Evolutionary conservation across 2,113 vertebrate species (phyloP).

Genomic region (Anthoscopus minutus): DNA sequence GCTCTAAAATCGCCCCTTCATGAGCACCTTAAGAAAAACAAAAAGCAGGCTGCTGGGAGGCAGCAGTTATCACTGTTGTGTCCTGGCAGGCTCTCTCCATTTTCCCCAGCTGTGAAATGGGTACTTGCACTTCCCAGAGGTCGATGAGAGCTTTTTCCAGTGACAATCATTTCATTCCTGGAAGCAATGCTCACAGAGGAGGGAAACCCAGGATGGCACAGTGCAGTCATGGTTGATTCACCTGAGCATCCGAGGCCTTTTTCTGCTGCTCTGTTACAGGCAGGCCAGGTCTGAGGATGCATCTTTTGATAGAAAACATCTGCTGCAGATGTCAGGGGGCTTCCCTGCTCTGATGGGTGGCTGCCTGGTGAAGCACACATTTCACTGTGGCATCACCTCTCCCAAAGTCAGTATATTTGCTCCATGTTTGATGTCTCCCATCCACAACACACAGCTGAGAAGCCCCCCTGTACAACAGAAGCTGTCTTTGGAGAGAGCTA

Average conservation of each 20-base stretch:
- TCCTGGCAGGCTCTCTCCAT: not conserved
- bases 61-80: not conserved
- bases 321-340: not conserved
- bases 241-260: not conserved
- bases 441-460: not conserved
- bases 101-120: not conserved
- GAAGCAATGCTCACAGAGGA: not conserved
- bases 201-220: not conserved
- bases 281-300: not conserved
- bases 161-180: not conserved
- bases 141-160: not conserved
- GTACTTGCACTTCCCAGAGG: not conserved
- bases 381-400: not conserved
- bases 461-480: not conserved
- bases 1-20: not conserved
- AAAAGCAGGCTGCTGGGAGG: not conserved
- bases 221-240: rapidly evolving
- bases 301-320: not conserved
- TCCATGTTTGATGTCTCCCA: not conserved
- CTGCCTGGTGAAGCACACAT: rapidly evolving
- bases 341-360: not conserved
- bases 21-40: not conserved
- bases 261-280: not conserved
- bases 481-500: not conserved
- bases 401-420: not conserved